phyloP scores from a whole-genome alignment of 2,888 invertebrate genomes.

The Aplocera efformata region DNA sequence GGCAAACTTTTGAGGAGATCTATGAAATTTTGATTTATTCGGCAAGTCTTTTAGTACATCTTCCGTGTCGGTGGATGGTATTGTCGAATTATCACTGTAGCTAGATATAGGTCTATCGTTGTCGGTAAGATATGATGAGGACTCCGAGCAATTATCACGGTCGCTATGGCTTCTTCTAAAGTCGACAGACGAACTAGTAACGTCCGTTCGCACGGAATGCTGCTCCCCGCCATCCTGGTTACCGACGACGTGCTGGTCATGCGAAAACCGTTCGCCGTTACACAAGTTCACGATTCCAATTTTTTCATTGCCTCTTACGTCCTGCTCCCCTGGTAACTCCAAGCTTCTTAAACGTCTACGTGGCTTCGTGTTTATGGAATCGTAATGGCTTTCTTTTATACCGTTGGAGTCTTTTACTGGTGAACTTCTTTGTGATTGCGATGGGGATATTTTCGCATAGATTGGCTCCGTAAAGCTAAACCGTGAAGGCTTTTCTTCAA shows the following conservation, averaged over 20 bases:
- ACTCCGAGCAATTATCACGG: constrained; percentile 76
- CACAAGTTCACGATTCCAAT: constrained; percentile 50
- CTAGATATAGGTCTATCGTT: constrained; percentile 76
- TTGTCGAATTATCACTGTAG: constrained; percentile 74
- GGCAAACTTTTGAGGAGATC: constrained; percentile 74
- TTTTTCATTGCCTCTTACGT: constrained; percentile 56
- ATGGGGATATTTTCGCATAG: constrained; percentile 72
- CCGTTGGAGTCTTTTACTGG: constrained; percentile 57
- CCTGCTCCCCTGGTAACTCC: constrained; percentile 57
- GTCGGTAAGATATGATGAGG: constrained; percentile 73
- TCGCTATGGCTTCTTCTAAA: constrained; percentile 72
- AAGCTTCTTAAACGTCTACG: constrained; percentile 70
- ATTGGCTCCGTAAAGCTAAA: constrained; percentile 71
- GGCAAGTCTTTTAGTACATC: constrained; percentile 74
- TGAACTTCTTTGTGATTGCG: constrained; percentile 60
- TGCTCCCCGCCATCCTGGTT: constrained; percentile 67
- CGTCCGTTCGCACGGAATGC: constrained; percentile 70
- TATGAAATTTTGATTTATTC: constrained; percentile 70
- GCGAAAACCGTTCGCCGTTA: constrained; percentile 66
- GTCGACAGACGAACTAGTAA: constrained; percentile 65
- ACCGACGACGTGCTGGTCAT: constrained; percentile 57
- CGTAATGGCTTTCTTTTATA: constrained; percentile 66
- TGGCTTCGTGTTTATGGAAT: constrained; percentile 75
- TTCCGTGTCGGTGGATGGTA: constrained; percentile 74
- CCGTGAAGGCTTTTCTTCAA: constrained; percentile 51